Percentiles rank a stretch among this genome's conserved stretches.
Conservation (phyloP, 2,113 vertebrate species). For the Hippotragus niger region DNA sequence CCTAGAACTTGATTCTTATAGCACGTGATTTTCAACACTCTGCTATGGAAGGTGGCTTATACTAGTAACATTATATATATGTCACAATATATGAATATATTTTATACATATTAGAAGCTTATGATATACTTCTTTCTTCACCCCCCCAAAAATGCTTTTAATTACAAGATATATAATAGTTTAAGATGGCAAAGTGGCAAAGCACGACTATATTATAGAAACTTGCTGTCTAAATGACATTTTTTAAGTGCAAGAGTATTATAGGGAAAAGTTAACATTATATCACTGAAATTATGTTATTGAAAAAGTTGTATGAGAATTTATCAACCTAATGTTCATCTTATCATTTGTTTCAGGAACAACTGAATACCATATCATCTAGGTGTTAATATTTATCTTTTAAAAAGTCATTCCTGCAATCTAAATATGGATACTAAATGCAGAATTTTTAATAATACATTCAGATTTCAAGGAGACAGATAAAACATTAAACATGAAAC, state of each 20-base stretch:
- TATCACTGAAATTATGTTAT: constrained; percentile 14
- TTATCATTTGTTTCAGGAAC: constrained; percentile 31
- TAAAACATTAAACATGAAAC: not conserved
- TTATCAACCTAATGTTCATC: constrained; percentile 8
- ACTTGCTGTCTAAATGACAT: not conserved
- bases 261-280: not conserved
- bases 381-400: constrained; percentile 49
- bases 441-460: constrained; percentile 2
- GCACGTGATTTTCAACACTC: not conserved
- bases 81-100: not conserved
- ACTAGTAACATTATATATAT: not conserved
- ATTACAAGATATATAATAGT: not conserved
- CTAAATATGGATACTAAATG: constrained; percentile 24
- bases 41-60: not conserved
- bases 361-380: constrained; percentile 1
- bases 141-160: not conserved
- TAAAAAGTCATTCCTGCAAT: not conserved
- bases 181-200: not conserved
- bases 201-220: not conserved
- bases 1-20: not conserved
- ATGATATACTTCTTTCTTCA: not conserved
- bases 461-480: constrained; percentile 24
- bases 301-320: constrained; percentile 21
- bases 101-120: not conserved
- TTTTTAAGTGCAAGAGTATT: not conserved